These are phyloP conservation scores for Ormyrus nitidulus DNA, from an alignment of 2,888 invertebrate genomes.

Conservation along the genomic window DNA sequence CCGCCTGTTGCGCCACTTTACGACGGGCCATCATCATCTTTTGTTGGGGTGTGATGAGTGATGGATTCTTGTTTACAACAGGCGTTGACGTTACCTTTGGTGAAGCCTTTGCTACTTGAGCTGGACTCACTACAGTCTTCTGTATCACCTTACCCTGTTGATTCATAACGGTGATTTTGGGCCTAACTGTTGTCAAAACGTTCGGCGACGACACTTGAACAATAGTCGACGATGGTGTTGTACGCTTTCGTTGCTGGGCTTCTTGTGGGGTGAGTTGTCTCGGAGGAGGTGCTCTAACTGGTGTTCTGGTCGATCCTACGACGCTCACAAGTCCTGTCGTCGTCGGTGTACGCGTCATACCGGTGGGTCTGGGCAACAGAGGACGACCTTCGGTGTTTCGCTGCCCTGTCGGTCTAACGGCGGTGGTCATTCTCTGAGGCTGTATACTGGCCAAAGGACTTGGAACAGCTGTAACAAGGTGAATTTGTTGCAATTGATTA, in stretches of 20 bases:
- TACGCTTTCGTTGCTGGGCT: constrained; percentile 56
- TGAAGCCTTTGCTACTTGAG: constrained; percentile 58
- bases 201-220: constrained; percentile 60
- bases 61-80: constrained; percentile 64
- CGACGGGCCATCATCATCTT: constrained; percentile 72
- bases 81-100: constrained; percentile 59
- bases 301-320: constrained; percentile 62
- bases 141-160: constrained; percentile 64
- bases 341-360: constrained; percentile 41
- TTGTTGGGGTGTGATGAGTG: constrained; percentile 71
- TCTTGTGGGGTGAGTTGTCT: constrained; percentile 59
- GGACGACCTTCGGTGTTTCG: constrained; percentile 60
- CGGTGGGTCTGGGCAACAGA: constrained; percentile 42
- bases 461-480: constrained; percentile 71
- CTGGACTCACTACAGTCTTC: constrained; percentile 61
- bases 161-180: constrained; percentile 66
- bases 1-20: constrained; percentile 72
- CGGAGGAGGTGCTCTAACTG: constrained; percentile 65
- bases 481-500: constrained; percentile 71
- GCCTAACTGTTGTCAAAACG: constrained; percentile 63
- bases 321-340: constrained; percentile 29
- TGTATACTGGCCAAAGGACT: constrained; percentile 65
- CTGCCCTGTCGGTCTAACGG: constrained; percentile 40
- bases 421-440: constrained; percentile 65
- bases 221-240: constrained; percentile 49